phyloP scores from a whole-genome alignment of 2,888 invertebrate genomes.

The Leistus spinibarbis region DNA sequence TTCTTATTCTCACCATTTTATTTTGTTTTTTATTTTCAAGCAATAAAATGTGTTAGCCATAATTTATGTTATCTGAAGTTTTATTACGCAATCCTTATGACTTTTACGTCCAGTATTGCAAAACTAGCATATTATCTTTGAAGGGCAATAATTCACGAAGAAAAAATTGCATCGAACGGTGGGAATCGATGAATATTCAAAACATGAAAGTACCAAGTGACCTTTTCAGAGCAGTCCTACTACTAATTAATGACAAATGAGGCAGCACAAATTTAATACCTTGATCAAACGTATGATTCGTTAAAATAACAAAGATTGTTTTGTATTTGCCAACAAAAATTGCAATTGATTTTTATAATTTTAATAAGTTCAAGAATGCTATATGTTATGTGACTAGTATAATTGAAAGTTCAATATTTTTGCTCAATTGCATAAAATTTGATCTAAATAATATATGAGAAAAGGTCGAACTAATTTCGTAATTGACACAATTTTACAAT shows the following conservation, averaged over 20 bases:
- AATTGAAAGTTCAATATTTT: background rate
- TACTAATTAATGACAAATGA: constrained; percentile 35
- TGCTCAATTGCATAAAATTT: background rate
- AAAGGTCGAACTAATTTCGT: no score
- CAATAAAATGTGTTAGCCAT: background rate
- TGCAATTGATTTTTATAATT: background rate
- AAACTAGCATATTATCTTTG: constrained; percentile 4
- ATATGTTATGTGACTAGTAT: background rate
- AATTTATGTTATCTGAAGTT: background rate
- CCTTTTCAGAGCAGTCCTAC: constrained; percentile 17
- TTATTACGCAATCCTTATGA: background rate
- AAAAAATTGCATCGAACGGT: constrained; percentile 6
- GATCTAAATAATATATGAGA: background rate
- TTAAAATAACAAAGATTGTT: background rate
- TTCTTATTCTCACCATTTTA: background rate
- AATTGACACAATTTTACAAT: no score
- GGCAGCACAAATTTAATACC: constrained; percentile 17
- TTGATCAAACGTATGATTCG: background rate
- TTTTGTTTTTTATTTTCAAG: no score
- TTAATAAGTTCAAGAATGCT: background rate
- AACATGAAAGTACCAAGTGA: constrained; percentile 12
- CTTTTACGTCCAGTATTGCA: constrained; percentile 4
- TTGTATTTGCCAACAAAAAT: background rate
- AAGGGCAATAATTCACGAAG: constrained; percentile 16
- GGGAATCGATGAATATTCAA: constrained; percentile 15